Base-by-base conservation (phyloP, 2,888 invertebrate genomes). In the Melikaiella ostensackeni region DNA sequence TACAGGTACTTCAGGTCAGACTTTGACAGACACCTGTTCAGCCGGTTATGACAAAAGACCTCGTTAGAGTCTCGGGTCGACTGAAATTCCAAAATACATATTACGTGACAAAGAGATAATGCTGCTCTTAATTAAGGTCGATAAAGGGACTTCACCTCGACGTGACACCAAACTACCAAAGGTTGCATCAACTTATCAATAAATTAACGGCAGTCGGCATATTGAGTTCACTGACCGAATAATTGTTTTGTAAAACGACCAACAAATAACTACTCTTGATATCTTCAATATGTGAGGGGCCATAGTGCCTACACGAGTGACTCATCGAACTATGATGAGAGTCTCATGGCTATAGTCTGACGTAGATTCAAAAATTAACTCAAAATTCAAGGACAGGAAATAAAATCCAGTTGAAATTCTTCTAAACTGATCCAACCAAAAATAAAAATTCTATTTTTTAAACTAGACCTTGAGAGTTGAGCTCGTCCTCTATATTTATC, bases 241-340 rank as follows among this genome's bases (percentile, higher is more conserved):
- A 81, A 81, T 79, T 81, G 79, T 81, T 79, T 79, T 78, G 75
- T 78, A 81, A 79, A 81, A 78, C 75, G 75, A 77, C 74, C 63
- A 76, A 74, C 77, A 13, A 7, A 70, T n/a, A 19, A 46, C 27
- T 33, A 70, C n/a, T 50, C 11, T 70, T 50, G 70, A 70, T 50
- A 70, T 50, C 16, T 64, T 27, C 27, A 50, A 46, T 50, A 70
- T n/a, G n/a, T 30, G 70, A 50, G 70, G 19, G 64, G 70, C 19
- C 19, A 27, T 27, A 24, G 57, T 57, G 57, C 16, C 24, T 24
- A 24, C 21, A 24, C 27, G 24, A n/a, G n/a, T 70, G 70, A 70
- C 46, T 70, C 70, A 70, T 27, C n/a, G 27, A n/a, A 30, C 30
- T 30, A 27, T 30, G 16, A 46, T 46, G 46, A 21, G 24, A 46